Base-by-base conservation (phyloP, 2,797 vertebrate genomes). In the Erithacus rubecula region DNA sequence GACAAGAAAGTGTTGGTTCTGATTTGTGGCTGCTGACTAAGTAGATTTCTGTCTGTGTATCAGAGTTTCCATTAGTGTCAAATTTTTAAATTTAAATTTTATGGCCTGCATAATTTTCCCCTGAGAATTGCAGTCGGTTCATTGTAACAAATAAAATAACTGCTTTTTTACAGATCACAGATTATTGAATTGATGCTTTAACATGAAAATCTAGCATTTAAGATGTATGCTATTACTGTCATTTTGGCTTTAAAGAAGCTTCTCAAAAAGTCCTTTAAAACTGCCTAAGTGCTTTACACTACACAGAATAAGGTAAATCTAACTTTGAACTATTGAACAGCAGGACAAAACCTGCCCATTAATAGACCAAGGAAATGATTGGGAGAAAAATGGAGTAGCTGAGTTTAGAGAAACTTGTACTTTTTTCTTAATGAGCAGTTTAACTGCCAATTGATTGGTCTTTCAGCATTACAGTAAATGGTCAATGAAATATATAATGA, bases 401-500 rank as follows among this genome's bases (percentile, higher is more conserved):
- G 82, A 85, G 71, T 94, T 95, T 80, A 77, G 89, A 87, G 71
- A 89, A 96, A 95, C 72, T 87, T 91, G 89, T 92, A 89, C 81
- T 89, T 96, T 96, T 96, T 87, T 67, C 72, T 90, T 96, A 96
- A 96, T 72, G 92, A 93, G 87, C 76, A 89, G 76, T 83, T 89
- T 89, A 94, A 81, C 69, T 94, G 91, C 76, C 94, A 39, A 91
- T 95, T 93, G 91, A 95, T 95, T 34, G 69, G 82, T 78, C 92
- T 75, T 83, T 89, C 92, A 89, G 53, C 78, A 55, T 85, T 93
- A 86, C 90, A 86, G 89, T 93, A 91, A 91, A 79, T 76, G 87
- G 82, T 75, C 91, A 93, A 72, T 94, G 79, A 93, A 94, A 95
- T 92, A 93, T 44, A 83, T 82, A 76, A 94, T 75, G 71, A 89